A percentile compares a stretch with the other conserved stretches of the same genome.
Conservation (phyloP, 2,888 invertebrate genomes). For the Acholoe squamosa region DNA sequence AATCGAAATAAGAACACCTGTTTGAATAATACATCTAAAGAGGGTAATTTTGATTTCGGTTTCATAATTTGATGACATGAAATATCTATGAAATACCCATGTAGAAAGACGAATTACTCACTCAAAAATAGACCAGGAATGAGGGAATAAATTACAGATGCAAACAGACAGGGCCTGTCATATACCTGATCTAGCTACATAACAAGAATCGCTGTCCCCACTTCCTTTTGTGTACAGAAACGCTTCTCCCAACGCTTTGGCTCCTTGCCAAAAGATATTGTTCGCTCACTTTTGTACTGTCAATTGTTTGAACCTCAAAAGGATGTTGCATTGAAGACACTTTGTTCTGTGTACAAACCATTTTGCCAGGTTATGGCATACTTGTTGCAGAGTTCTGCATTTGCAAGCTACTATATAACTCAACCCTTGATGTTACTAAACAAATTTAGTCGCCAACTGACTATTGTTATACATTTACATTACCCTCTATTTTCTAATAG, state of each 20-base stretch:
- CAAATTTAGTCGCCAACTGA: slow-evolving; percentile 43
- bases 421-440: slow-evolving; percentile 59
- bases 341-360: slow-evolving; percentile 47
- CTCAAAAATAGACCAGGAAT: too few relatives aligned
- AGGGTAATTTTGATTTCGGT: too few relatives aligned
- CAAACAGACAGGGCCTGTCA: too few relatives aligned
- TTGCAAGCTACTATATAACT: slow-evolving; percentile 58
- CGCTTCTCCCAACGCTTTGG: slow-evolving; percentile 45
- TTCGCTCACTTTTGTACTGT: slow-evolving; percentile 58
- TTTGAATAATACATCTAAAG: too few relatives aligned
- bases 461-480: slow-evolving; percentile 57
- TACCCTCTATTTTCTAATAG: slow-evolving; percentile 58
- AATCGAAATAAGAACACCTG: too few relatives aligned
- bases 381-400: slow-evolving; percentile 57
- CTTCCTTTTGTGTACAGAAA: slow-evolving; percentile 41
- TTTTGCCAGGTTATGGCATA: slow-evolving; percentile 60
- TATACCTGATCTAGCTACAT: too few relatives aligned
- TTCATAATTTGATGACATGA: too few relatives aligned
- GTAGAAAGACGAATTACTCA: too few relatives aligned
- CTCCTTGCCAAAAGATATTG: slow-evolving; percentile 55
- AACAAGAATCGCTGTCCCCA: too few relatives aligned
- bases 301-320: slow-evolving; percentile 54
- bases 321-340: slow-evolving; percentile 25
- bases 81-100: too few relatives aligned
- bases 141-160: too few relatives aligned